Base-by-base conservation (phyloP, 2,113 vertebrate species). In the Bungarus multicinctus region DNA sequence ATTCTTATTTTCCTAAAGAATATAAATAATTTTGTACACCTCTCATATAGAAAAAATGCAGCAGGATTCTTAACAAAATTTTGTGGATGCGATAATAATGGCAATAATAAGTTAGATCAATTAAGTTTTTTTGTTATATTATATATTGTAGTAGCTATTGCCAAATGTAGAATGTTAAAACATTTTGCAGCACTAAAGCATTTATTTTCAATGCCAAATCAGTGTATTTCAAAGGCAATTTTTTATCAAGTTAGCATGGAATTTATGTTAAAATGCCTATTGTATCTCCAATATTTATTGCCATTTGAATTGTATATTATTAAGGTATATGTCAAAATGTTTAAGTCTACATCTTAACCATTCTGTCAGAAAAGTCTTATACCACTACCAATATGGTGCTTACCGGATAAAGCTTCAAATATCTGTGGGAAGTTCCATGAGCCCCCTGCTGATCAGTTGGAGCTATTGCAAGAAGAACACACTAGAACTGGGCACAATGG, bases 61-160 rank as follows among this genome's bases (percentile, higher is more conserved):
- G 34, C 34, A 81, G 69, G 39, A 81, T 81, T 81, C 34, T 81
- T 81, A 39, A 81, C 6, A 22, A 81, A 39, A 0, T 7, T 81
- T 39, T 81, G 74, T 81, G 34, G 18, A 22, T 74, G n/a, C 47
- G 87, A 47, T 4, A 0, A 92, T 92, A 91, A 89, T 0, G 0
- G 69, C 87, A 89, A 27, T 85, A 89, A 52, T 93, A 87, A 57
- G 92, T 92, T 92, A 91, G 92, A 94, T 93, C 87, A 0, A 0
- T 87, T 95, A 89, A 4, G 45, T 54, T 93, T 58, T 60, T 74
- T 90, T 53, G 0, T 0, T 0, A 0, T 0, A 0, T 0, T 0
- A 0, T 0, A 0, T 25, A 95, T 8, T 91, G 25, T 90, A 93
- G 94, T 69, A 93, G 10, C 60, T 85, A 39, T 27, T 90, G 58